Evolutionary conservation across 2,113 vertebrate species (phyloP).

Genomic region (Columba livia): DNA sequence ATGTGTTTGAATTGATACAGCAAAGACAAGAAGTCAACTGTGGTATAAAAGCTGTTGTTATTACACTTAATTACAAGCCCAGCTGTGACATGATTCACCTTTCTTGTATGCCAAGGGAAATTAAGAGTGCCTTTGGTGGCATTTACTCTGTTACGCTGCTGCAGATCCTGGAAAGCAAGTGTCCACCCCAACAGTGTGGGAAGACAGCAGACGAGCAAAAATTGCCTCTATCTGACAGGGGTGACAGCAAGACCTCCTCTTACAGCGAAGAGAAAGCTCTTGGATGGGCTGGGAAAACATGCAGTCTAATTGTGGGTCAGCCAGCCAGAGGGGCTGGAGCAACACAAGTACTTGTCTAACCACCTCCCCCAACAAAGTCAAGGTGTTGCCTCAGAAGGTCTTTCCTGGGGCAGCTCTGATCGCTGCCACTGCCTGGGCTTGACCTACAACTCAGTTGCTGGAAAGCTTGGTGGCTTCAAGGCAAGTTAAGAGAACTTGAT

Average conservation of each 20-base stretch:
- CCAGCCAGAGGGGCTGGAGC: neutral
- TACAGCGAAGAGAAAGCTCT: neutral
- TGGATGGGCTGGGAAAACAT: neutral
- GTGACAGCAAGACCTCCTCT: neutral
- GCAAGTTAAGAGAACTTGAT: neutral
- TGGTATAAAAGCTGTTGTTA: neutral
- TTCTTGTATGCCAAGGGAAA: neutral
- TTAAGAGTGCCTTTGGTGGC: neutral
- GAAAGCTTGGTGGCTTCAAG: neutral
- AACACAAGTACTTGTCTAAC: neutral
- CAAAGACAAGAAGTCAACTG: neutral
- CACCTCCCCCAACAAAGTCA: neutral
- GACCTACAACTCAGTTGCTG: neutral
- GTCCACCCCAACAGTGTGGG: neutral
- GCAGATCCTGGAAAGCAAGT: neutral
- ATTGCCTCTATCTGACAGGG: neutral
- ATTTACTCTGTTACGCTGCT: neutral
- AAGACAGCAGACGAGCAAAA: neutral
- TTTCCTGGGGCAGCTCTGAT: neutral
- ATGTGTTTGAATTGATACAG: neutral
- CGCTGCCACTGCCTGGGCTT: neutral
- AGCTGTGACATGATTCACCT: neutral
- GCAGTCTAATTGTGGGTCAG: accelerated
- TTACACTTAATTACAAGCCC: neutral
- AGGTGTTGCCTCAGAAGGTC: neutral